Conservation (phyloP, 2,888 invertebrate species). For the Nomada ruficornis region DNA sequence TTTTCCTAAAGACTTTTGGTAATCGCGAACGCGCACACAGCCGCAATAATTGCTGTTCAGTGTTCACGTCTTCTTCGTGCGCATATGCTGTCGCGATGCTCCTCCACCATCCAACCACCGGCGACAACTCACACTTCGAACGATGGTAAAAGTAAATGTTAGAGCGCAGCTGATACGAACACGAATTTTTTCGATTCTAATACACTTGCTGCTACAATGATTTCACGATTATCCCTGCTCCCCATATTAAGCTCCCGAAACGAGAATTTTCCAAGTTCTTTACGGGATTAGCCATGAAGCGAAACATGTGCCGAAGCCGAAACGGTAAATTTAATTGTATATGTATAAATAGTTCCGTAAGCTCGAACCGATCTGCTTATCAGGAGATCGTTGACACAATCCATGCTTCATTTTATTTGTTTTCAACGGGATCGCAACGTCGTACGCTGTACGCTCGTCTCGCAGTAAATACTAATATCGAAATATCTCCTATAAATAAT, state of each 20-base stretch:
- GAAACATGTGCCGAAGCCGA: neutral
- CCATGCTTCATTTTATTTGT: too few species aligned
- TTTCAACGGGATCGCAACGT: too few species aligned
- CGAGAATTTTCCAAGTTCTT: neutral
- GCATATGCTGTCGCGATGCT: slow-evolving; percentile 49
- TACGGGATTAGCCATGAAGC: neutral
- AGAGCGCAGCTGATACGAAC: slow-evolving; percentile 25
- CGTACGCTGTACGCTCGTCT: too few species aligned
- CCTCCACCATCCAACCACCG: slow-evolving; percentile 40
- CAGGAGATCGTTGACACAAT: too few species aligned
- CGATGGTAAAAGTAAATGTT: slow-evolving; percentile 31
- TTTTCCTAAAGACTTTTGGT: slow-evolving; percentile 83
- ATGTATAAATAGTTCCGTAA: too few species aligned
- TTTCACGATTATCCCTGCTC: neutral
- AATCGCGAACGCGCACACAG: slow-evolving; percentile 55
- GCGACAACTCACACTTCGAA: slow-evolving; percentile 44
- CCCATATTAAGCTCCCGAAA: neutral
- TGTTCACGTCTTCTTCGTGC: slow-evolving; percentile 43
- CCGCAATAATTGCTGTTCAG: slow-evolving; percentile 46
- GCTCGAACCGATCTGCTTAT: too few species aligned
- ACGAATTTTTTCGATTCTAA: neutral
- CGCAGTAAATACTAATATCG: too few species aligned
- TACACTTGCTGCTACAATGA: slow-evolving; percentile 17
- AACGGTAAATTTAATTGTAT: neutral
- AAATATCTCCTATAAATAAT: too few species aligned